Conservation (phyloP, 2,888 invertebrate genomes). For the Selenia dentaria region DNA sequence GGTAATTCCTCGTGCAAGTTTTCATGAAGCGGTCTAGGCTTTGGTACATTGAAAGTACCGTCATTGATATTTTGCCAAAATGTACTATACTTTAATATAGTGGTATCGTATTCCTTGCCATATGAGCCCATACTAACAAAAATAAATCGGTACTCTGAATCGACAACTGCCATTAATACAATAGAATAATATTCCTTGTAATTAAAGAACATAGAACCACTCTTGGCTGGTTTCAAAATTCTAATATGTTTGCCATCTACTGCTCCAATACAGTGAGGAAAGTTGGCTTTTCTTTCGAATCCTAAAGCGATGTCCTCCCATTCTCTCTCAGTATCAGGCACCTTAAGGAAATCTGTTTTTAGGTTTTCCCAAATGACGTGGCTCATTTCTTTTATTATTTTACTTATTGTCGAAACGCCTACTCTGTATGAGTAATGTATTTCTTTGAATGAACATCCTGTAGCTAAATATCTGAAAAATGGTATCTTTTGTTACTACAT, state of each 20-base stretch:
- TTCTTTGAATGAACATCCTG: conserved; percentile 16
- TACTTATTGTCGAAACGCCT: conserved; percentile 29
- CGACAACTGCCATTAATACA: conserved; percentile 22
- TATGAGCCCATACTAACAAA: neutral
- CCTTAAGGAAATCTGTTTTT: conserved; percentile 27
- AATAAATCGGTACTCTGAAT: conserved; percentile 18
- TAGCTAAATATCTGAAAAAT: conserved; percentile 12
- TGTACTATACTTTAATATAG: too few relatives aligned
- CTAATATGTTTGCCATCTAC: conserved; percentile 16
- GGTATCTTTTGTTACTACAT: too few relatives aligned
- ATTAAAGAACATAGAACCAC: conserved; percentile 17
- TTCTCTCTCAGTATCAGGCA: conserved; percentile 5
- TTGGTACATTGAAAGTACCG: too few relatives aligned
- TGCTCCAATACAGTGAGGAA: conserved; percentile 5
- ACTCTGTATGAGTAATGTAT: conserved; percentile 7
- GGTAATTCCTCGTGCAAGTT: conserved; percentile 25
- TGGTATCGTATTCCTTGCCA: too few relatives aligned
- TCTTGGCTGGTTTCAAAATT: conserved; percentile 16
- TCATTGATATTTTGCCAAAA: too few relatives aligned
- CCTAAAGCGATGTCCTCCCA: conserved; percentile 11
- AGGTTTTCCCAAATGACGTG: neutral
- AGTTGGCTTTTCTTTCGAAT: conserved; percentile 11
- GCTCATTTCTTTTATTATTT: conserved; percentile 30
- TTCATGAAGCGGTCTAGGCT: conserved; percentile 28
- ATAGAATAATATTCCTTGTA: conserved; percentile 22